These are phyloP conservation scores for Eunapius fragilis DNA, from an alignment of 37 sponge, comb jelly and placozoan species.

Conservation along the genomic window DNA sequence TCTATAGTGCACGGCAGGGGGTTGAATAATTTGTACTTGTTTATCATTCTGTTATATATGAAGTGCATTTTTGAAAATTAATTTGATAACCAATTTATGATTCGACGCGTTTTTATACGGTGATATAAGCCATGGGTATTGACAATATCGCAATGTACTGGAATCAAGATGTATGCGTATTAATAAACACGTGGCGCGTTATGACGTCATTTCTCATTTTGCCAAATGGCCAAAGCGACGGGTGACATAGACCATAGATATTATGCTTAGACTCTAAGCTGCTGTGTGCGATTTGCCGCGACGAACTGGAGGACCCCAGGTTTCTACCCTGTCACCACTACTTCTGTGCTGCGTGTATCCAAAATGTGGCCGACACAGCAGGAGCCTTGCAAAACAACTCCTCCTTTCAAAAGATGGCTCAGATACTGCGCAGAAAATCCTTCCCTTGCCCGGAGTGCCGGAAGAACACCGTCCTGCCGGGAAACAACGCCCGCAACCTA, in stretches of 20 bases:
- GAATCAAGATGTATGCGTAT: too few species aligned
- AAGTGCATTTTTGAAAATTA: too few species aligned
- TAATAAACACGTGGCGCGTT: not conserved
- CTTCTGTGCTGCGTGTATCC: constrained; percentile 25
- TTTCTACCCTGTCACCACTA: constrained; percentile 23
- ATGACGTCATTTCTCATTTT: not conserved
- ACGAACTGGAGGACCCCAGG: constrained; percentile 24
- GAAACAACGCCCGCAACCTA: constrained; percentile 2
- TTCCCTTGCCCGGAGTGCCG: constrained; percentile 31
- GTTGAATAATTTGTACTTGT: too few species aligned
- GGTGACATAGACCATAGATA: too few species aligned
- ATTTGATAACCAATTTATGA: too few species aligned
- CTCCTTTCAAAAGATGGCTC: not conserved
- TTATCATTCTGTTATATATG: too few species aligned
- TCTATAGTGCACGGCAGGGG: too few species aligned
- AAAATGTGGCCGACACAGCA: not conserved
- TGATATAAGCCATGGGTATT: too few species aligned
- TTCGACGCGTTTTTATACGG: not conserved
- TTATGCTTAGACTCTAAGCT: constrained; percentile 24
- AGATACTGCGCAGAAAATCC: not conserved
- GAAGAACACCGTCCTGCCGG: not conserved
- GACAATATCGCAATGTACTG: too few species aligned
- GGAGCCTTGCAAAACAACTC: not conserved
- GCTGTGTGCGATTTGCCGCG: constrained; percentile 17
- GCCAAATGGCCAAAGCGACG: not conserved